These are phyloP conservation scores for Ceratina australensis DNA, from an alignment of 1,140 invertebrate species.

Conservation along the genomic window DNA sequence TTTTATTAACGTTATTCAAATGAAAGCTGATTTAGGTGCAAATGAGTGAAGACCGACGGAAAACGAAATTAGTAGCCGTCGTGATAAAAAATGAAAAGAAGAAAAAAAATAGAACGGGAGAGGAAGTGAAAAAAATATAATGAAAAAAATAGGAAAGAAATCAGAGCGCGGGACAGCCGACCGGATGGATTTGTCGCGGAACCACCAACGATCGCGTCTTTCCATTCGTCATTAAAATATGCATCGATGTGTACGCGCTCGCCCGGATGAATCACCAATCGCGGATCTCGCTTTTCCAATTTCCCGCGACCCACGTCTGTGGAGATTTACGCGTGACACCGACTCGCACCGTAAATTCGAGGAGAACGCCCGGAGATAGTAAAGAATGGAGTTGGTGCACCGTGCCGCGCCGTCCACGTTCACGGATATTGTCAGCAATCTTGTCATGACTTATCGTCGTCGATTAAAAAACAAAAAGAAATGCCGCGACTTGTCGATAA, in stretches of 20 bases:
- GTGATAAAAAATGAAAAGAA: not conserved
- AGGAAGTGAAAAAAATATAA: not conserved
- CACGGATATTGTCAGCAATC: constrained; percentile 55
- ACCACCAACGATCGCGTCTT: constrained; percentile 42
- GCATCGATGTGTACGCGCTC: constrained; percentile 43
- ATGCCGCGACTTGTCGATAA: constrained; percentile 35
- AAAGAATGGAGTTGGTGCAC: constrained; percentile 51
- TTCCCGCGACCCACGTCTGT: constrained; percentile 53
- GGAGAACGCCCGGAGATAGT: constrained; percentile 44
- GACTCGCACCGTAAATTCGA: constrained; percentile 61
- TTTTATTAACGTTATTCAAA: constrained; percentile 13
- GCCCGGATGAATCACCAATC: constrained; percentile 55
- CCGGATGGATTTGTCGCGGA: constrained; percentile 58
- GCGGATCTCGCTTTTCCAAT: constrained; percentile 62
- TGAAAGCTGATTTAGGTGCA: constrained; percentile 3
- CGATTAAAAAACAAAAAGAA: constrained; percentile 42
- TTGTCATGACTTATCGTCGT: constrained; percentile 49
- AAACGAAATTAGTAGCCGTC: not conserved
- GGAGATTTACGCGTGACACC: constrained; percentile 58
- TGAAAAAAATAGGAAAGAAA: not conserved
- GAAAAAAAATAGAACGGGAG: not conserved
- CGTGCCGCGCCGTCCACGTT: constrained; percentile 13
- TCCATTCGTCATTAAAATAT: constrained; percentile 68
- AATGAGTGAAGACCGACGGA: constrained; percentile 7
- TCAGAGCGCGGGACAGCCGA: not conserved